Conservation (phyloP, 2,797 vertebrate species). For the Gouania willdenowi region DNA sequence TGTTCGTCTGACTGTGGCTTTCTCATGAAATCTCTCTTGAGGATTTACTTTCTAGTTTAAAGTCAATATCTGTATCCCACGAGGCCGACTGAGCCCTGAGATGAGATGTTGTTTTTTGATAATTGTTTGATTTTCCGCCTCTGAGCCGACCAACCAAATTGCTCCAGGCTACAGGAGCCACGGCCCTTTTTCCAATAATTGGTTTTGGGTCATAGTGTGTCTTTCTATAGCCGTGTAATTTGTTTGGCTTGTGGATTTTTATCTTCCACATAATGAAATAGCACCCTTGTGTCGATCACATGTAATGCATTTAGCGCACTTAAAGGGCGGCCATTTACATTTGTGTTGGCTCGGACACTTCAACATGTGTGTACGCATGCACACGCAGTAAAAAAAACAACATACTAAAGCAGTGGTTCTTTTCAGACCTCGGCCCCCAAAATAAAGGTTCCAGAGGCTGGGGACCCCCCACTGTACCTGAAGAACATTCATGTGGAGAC, state of each 20-base stretch:
- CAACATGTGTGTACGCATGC: background rate
- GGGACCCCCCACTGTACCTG: too few species aligned
- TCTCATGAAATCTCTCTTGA: too few species aligned
- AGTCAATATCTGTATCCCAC: too few species aligned
- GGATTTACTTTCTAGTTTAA: too few species aligned
- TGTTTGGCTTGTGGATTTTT: constrained; percentile 25
- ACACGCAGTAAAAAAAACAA: too few species aligned
- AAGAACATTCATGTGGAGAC: too few species aligned
- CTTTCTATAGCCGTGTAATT: constrained; percentile 12
- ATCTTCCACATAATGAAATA: constrained; percentile 41
- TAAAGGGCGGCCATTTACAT: constrained; percentile 41
- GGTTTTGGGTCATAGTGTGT: constrained; percentile 11
- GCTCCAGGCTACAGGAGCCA: constrained; percentile 7
- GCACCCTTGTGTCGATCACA: constrained; percentile 61
- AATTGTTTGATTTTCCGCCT: constrained; percentile 3
- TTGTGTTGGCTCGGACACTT: constrained; percentile 26
- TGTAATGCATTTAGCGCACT: constrained; percentile 62
- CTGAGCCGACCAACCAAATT: background rate
- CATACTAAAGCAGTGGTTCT: too few species aligned
- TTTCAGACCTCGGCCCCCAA: too few species aligned
- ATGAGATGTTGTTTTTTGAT: background rate
- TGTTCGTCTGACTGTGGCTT: too few species aligned
- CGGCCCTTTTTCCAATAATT: constrained; percentile 6
- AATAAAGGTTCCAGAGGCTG: too few species aligned
- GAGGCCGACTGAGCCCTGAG: too few species aligned